Evolutionary conservation across 2,888 invertebrate genomes (phyloP).

Genomic region (Ormyrus pomaceus): DNA sequence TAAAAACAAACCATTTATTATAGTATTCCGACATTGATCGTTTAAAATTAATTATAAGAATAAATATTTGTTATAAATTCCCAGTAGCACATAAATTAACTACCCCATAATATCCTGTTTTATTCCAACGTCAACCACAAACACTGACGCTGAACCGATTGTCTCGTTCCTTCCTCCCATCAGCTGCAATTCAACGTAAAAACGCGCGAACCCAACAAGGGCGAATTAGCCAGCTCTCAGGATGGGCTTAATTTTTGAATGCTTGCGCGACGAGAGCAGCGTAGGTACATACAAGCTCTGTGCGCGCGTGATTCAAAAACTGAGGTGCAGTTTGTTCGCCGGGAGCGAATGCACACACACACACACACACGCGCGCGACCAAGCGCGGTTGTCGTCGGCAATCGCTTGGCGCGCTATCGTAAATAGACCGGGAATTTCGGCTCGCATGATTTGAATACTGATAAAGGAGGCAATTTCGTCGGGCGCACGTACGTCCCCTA

Average conservation of each 20-base stretch:
- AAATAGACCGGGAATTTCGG: slow-evolving; percentile 54
- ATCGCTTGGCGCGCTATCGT: slow-evolving; percentile 15
- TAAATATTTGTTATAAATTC: too few species aligned
- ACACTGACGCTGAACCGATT: too few species aligned
- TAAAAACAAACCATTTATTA: too few species aligned
- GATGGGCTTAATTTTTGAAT: not conserved
- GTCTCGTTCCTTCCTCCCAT: too few species aligned
- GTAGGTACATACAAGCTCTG: not conserved
- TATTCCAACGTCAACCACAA: too few species aligned
- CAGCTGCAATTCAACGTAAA: too few species aligned
- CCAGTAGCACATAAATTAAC: too few species aligned
- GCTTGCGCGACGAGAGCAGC: not conserved
- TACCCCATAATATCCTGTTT: too few species aligned
- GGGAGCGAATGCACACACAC: not conserved
- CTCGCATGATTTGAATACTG: slow-evolving; percentile 52
- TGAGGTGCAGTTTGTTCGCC: slow-evolving; percentile 46
- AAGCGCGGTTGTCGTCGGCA: slow-evolving; percentile 7
- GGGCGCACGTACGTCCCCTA: slow-evolving; percentile 2
- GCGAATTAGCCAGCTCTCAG: too few species aligned
- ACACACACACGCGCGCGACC: not conserved
- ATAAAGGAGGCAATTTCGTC: slow-evolving; percentile 32
- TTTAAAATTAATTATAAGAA: too few species aligned
- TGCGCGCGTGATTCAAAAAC: slow-evolving; percentile 34
- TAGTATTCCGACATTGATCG: too few species aligned
- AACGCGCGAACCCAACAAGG: too few species aligned